A percentile compares a stretch with the other conserved stretches of the same genome.
Conservation (phyloP, 2,888 invertebrate species). For the Yponomeuta malinellus region DNA sequence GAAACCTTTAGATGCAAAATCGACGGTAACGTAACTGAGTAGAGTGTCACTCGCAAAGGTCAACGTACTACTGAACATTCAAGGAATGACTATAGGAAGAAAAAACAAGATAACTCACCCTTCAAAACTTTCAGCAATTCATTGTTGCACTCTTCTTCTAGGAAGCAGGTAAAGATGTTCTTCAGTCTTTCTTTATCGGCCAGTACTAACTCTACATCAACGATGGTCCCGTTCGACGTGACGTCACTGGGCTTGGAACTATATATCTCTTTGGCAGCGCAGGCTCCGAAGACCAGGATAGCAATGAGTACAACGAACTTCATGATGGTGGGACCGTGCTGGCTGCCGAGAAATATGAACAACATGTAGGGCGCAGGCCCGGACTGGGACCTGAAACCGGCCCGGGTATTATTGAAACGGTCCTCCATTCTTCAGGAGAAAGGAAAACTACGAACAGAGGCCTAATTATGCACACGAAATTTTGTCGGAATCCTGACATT, state of each 20-base stretch:
- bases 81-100: too few species aligned
- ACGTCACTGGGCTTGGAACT: slow-evolving; percentile 39
- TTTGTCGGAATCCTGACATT: too few species aligned
- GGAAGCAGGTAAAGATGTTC: slow-evolving; percentile 41
- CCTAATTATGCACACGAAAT: too few species aligned
- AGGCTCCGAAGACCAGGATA: slow-evolving; percentile 18
- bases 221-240: slow-evolving; percentile 26
- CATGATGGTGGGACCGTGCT: slow-evolving; percentile 37
- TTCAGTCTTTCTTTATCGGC: slow-evolving; percentile 27
- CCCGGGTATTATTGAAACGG: too few species aligned
- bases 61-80: too few species aligned
- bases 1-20: too few species aligned
- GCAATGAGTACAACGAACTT: slow-evolving; percentile 27
- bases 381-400: too few species aligned
- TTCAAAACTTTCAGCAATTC: background rate
- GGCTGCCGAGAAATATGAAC: background rate
- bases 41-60: too few species aligned
- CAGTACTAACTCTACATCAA: slow-evolving; percentile 41
- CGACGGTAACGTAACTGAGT: too few species aligned
- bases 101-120: background rate
- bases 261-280: slow-evolving; percentile 40
- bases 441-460: too few species aligned
- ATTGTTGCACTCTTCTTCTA: slow-evolving; percentile 33
- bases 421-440: too few species aligned
- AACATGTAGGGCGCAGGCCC: background rate